phyloP scores from a whole-genome alignment of 2,888 invertebrate genomes.

The Ectemnius continuus region DNA sequence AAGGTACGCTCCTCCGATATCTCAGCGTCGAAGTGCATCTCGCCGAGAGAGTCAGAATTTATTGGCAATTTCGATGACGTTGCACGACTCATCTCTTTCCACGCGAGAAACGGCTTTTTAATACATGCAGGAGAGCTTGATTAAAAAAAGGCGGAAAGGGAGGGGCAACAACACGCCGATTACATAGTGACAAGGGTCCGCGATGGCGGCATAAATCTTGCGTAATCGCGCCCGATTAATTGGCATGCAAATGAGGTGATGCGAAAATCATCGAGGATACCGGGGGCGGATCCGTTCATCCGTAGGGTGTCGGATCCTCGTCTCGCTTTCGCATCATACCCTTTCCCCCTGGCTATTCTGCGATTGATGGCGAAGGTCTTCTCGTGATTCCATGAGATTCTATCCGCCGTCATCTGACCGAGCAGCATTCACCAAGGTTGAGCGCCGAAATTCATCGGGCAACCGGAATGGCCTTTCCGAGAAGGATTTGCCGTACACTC shows the following conservation, averaged over 20 bases:
- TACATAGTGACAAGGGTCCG: slow-evolving; percentile 22
- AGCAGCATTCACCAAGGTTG: slow-evolving; percentile 44
- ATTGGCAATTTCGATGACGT: too few relatives aligned
- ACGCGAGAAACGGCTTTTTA: slow-evolving; percentile 27
- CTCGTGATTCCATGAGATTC: slow-evolving; percentile 1
- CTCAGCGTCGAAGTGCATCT: too few relatives aligned
- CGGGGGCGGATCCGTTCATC: slow-evolving; percentile 44
- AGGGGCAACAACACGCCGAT: slow-evolving; percentile 5
- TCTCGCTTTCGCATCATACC: background rate
- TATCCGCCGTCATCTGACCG: slow-evolving; percentile 9
- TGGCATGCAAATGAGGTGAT: slow-evolving; percentile 60
- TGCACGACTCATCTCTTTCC: background rate
- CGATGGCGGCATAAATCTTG: slow-evolving; percentile 50
- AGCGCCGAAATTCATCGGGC: slow-evolving; percentile 56
- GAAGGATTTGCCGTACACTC: slow-evolving; percentile 46
- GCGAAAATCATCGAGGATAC: slow-evolving; percentile 47
- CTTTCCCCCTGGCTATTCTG: background rate
- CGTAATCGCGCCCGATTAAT: slow-evolving; percentile 59
- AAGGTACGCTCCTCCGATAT: too few relatives aligned
- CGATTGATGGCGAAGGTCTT: slow-evolving; percentile 9
- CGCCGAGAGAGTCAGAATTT: too few relatives aligned
- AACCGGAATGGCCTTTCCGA: slow-evolving; percentile 63
- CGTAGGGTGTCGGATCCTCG: slow-evolving; percentile 10
- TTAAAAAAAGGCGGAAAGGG: background rate
- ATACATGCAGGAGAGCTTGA: slow-evolving; percentile 8